phyloP scores from a whole-genome alignment of 2,888 invertebrate genomes.

The Eilema caniola region DNA sequence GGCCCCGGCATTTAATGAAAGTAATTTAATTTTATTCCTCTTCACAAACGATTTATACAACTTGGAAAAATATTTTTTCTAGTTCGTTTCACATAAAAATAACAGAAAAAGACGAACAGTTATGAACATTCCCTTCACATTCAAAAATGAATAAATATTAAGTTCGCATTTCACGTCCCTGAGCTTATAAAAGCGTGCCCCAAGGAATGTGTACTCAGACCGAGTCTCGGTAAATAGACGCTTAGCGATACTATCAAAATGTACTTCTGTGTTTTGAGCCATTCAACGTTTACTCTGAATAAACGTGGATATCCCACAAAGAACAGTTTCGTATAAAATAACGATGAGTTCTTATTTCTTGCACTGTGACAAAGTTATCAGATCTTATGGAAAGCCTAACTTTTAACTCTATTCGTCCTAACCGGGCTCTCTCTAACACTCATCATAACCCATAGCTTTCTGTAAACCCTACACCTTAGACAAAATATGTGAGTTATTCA shows the following conservation, averaged over 20 bases:
- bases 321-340: no score
- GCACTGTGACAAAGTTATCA: no score
- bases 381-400: no score
- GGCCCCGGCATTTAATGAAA: no score
- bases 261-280: background rate
- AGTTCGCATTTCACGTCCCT: background rate
- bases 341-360: no score
- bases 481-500: no score
- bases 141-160: background rate
- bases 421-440: no score
- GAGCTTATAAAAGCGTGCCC: background rate
- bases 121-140: background rate
- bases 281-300: background rate
- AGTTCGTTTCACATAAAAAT: background rate
- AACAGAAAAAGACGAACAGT: background rate
- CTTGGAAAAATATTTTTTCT: no score
- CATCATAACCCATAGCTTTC: no score
- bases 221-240: background rate
- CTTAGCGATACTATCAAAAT: background rate
- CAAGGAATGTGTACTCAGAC: background rate
- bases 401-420: no score
- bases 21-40: background rate
- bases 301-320: background rate
- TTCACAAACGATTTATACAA: no score
- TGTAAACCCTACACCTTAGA: no score